Conservation (phyloP, 2,888 invertebrate species). For the Drosophila pegasa region DNA sequence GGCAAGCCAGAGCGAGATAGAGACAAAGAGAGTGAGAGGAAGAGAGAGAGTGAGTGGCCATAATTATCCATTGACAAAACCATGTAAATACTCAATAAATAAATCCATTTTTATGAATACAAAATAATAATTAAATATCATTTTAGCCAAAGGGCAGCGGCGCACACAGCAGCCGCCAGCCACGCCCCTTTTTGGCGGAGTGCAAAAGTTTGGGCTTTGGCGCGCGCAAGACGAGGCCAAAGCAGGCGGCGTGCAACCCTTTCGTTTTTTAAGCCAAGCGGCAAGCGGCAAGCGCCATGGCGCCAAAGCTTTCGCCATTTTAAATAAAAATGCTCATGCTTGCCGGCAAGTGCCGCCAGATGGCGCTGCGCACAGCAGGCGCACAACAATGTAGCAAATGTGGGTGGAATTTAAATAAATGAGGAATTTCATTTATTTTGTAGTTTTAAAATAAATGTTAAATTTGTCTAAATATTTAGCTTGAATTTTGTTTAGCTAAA, state of each 20-base stretch:
- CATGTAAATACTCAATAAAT: too few relatives aligned
- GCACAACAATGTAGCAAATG: neutral
- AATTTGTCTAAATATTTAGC: too few relatives aligned
- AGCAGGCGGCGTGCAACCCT: conserved; percentile 58
- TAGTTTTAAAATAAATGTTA: neutral
- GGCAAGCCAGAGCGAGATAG: too few relatives aligned
- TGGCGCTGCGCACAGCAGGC: conserved; percentile 44
- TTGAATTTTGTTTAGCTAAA: too few relatives aligned
- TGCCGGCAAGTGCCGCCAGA: conserved; percentile 51
- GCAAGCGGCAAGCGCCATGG: conserved; percentile 61
- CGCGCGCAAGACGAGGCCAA: conserved; percentile 35
- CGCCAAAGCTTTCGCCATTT: conserved; percentile 79
- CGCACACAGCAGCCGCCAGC: too few relatives aligned
- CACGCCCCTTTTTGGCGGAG: conserved; percentile 7
- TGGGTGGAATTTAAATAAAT: neutral
- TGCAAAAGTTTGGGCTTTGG: conserved; percentile 30
- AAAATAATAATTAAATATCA: too few relatives aligned
- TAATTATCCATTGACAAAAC: too few relatives aligned
- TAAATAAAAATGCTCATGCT: conserved; percentile 72
- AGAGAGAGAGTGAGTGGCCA: neutral
- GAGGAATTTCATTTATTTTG: neutral
- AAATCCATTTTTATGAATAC: too few relatives aligned
- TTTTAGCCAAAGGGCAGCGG: too few relatives aligned
- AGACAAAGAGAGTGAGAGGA: too few relatives aligned
- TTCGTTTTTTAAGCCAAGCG: conserved; percentile 72